These are phyloP conservation scores for Tetropium fuscum DNA, from an alignment of 2,888 invertebrate genomes.

Conservation along the genomic window DNA sequence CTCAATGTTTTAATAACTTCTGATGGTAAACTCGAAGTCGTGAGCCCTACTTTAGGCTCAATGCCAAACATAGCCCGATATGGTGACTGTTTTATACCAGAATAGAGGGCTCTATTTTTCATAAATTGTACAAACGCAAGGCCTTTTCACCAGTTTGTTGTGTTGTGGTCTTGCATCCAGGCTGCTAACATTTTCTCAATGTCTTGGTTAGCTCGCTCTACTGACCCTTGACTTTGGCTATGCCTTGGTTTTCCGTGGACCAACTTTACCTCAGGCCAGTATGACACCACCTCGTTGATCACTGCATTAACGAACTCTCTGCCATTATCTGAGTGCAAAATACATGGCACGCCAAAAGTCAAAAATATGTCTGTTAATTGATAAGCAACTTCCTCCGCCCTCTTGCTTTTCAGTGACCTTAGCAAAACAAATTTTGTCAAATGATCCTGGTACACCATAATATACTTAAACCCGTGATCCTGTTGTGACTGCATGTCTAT, in stretches of 20 bases:
- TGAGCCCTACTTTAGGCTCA: constrained; percentile 36
- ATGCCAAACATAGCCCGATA: constrained; percentile 52
- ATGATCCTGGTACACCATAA: constrained; percentile 61
- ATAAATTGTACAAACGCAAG: constrained; percentile 60
- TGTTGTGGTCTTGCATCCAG: constrained; percentile 59
- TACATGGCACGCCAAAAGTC: constrained; percentile 58
- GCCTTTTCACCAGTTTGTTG: constrained; percentile 62
- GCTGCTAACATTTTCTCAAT: constrained; percentile 56
- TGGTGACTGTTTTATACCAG: constrained; percentile 52
- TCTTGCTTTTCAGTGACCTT: constrained; percentile 55
- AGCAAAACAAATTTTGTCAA: constrained; percentile 61
- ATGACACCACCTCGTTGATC: constrained; percentile 42
- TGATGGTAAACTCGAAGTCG: constrained; percentile 34
- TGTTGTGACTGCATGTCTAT: constrained; percentile 58
- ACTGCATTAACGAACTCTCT: constrained; percentile 53
- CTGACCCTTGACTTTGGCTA: constrained; percentile 54
- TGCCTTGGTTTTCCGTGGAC: constrained; percentile 60
- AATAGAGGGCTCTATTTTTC: constrained; percentile 61
- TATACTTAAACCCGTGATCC: constrained; percentile 57
- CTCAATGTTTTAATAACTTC: constrained; percentile 33
- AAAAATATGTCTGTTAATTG: constrained; percentile 60
- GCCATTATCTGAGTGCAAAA: constrained; percentile 57
- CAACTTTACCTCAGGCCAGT: constrained; percentile 49
- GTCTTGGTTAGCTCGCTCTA: constrained; percentile 59
- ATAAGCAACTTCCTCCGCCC: no score